A percentile compares a stretch with the other conserved stretches of the same genome.
These are phyloP conservation scores for Zaprionus bogoriensis DNA, from an alignment of 2,888 invertebrate genomes.

Conservation along the genomic window DNA sequence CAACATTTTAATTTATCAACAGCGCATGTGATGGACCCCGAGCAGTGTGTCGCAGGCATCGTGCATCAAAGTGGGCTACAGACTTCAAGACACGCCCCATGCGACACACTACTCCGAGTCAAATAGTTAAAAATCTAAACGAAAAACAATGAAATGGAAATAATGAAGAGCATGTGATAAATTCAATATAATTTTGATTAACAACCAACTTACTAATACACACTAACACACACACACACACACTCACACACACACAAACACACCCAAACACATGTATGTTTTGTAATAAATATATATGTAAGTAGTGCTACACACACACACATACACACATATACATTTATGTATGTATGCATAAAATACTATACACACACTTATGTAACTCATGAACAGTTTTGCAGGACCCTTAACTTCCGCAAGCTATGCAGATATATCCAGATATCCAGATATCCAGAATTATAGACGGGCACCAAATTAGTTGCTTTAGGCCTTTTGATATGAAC, in stretches of 20 bases:
- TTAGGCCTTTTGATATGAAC: conserved; percentile 9
- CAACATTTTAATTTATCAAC: conserved; percentile 71
- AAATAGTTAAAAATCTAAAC: conserved; percentile 58
- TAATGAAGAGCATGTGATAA: conserved; percentile 69
- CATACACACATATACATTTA: conserved; percentile 8
- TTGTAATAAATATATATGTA: conserved; percentile 32
- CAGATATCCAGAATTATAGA: conserved; percentile 5
- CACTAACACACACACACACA: conserved; percentile 27
- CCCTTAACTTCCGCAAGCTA: conserved; percentile 8
- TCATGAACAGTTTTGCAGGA: conserved; percentile 9
- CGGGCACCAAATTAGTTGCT: conserved; percentile 7
- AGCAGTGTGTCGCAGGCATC: conserved; percentile 31
- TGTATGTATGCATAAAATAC: conserved; percentile 8
- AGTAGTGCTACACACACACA: conserved; percentile 38
- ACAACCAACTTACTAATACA: conserved; percentile 59
- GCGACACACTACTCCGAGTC: conserved; percentile 51
- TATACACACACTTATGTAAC: neutral
- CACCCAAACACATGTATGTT: conserved; percentile 27
- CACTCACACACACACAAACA: conserved; percentile 23
- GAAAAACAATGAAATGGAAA: conserved; percentile 28
- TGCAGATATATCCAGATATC: conserved; percentile 3
- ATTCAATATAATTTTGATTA: conserved; percentile 73
- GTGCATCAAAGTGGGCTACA: conserved; percentile 1
- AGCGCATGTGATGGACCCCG: conserved; percentile 73
- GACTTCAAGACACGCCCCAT: conserved; percentile 36